Percentiles rank a stretch among this genome's conserved stretches.
Evolutionary conservation across 2,113 vertebrate genomes (phyloP).

Genomic region (Heliornis fulica): DNA sequence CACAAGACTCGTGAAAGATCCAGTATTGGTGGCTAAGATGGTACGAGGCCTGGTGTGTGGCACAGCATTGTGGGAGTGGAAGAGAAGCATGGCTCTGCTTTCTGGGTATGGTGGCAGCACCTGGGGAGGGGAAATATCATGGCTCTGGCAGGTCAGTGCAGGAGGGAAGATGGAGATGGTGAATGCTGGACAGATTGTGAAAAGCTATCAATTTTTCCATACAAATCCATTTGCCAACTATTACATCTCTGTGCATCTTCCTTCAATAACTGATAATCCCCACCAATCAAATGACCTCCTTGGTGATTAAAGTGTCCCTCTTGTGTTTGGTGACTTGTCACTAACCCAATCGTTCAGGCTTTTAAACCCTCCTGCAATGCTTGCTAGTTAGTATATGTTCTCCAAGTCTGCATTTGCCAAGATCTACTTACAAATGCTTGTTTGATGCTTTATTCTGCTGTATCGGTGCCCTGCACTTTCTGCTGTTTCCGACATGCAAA

Average conservation of each 20-base stretch:
- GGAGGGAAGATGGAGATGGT: not conserved
- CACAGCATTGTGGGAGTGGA: rapidly evolving
- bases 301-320: not conserved
- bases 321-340: not conserved
- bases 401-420: not conserved
- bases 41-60: not conserved
- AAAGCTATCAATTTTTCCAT: not conserved
- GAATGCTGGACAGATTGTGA: not conserved
- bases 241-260: not conserved
- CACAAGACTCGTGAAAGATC: not conserved
- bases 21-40: not conserved
- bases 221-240: not conserved
- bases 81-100: not conserved
- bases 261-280: not conserved
- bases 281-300: not conserved
- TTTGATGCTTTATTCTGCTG: not conserved
- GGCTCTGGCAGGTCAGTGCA: not conserved
- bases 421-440: not conserved
- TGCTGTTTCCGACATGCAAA: not conserved
- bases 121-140: rapidly evolving
- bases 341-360: not conserved
- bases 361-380: not conserved
- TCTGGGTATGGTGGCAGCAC: rapidly evolving
- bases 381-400: not conserved
- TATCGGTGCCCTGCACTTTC: not conserved